These are phyloP conservation scores for Hippoglossus stenolepis DNA, from an alignment of 2,113 vertebrate genomes.

Conservation along the genomic window DNA sequence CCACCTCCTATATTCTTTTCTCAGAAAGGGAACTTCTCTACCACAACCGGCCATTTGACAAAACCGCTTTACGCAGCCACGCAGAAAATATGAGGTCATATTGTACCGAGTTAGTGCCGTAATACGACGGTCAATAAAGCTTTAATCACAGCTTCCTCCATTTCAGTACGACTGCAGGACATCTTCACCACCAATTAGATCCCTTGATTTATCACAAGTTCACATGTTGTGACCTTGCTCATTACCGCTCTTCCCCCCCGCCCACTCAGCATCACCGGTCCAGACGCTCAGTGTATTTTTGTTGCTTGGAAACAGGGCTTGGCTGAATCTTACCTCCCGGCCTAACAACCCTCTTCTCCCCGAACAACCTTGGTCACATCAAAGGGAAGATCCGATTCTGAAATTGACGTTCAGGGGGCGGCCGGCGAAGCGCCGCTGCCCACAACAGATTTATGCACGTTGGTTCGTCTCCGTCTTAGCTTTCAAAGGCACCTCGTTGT, in stretches of 20 bases:
- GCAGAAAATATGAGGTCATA: neutral
- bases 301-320: conserved; percentile 47
- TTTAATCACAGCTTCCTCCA: neutral
- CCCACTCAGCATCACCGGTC: neutral
- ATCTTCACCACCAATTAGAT: neutral
- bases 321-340: neutral
- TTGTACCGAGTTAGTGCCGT: neutral
- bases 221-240: conserved; percentile 18
- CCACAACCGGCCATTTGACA: neutral
- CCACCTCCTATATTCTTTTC: neutral
- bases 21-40: neutral
- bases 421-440: neutral
- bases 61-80: neutral
- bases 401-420: neutral
- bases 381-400: conserved; percentile 25
- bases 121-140: neutral
- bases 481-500: neutral
- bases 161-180: neutral
- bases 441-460: neutral
- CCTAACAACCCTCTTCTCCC: neutral
- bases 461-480: neutral
- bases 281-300: conserved; percentile 11
- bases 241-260: neutral
- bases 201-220: conserved; percentile 12
- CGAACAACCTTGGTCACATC: conserved; percentile 1